phyloP scores from a whole-genome alignment of 2,113 vertebrate genomes.

The Clinocottus analis region DNA sequence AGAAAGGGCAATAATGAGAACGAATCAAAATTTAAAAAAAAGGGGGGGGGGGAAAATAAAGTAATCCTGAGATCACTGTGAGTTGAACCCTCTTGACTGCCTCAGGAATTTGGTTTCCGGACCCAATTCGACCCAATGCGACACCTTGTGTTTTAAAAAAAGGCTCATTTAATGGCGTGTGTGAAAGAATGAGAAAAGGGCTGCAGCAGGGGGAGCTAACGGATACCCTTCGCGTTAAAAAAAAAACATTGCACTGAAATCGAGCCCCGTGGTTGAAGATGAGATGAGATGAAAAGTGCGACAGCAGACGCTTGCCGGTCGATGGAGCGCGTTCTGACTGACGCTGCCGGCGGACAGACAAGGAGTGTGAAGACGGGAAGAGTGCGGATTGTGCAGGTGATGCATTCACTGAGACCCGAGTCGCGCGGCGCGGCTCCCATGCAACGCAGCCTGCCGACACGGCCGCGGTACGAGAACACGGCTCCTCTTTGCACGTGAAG shows the following conservation, averaged over 20 bases:
- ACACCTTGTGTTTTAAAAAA: constrained; percentile 23
- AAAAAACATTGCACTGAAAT: constrained; percentile 86
- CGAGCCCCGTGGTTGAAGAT: constrained; percentile 92
- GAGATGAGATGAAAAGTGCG: constrained; percentile 61
- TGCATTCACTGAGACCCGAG: constrained; percentile 93
- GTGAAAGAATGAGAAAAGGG: constrained; percentile 32
- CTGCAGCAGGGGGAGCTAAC: constrained; percentile 18
- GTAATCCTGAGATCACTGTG: constrained; percentile 59
- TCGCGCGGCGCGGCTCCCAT: constrained; percentile 89
- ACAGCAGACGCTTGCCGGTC: constrained; percentile 78
- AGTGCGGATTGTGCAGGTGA: constrained; percentile 82
- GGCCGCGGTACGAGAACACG: constrained; percentile 69
- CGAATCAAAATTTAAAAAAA: constrained; percentile 48
- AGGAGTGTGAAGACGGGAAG: constrained; percentile 66
- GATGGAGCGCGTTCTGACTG: constrained; percentile 51
- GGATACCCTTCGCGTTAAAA: constrained; percentile 17
- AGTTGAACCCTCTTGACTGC: constrained; percentile 51
- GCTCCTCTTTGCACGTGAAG: constrained; percentile 60
- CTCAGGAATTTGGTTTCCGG: constrained; percentile 33
- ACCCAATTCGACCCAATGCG: too few relatives aligned
- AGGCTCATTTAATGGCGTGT: constrained; percentile 39
- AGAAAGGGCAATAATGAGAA: constrained; percentile 38
- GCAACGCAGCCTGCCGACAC: constrained; percentile 90
- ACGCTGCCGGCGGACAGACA: constrained; percentile 55
- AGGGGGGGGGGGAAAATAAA: constrained; percentile 47